Percentiles rank a stretch among this genome's conserved stretches.
Evolutionary conservation across 2,888 invertebrate genomes (phyloP).

Genomic region (Ceratothoa steindachneri): DNA sequence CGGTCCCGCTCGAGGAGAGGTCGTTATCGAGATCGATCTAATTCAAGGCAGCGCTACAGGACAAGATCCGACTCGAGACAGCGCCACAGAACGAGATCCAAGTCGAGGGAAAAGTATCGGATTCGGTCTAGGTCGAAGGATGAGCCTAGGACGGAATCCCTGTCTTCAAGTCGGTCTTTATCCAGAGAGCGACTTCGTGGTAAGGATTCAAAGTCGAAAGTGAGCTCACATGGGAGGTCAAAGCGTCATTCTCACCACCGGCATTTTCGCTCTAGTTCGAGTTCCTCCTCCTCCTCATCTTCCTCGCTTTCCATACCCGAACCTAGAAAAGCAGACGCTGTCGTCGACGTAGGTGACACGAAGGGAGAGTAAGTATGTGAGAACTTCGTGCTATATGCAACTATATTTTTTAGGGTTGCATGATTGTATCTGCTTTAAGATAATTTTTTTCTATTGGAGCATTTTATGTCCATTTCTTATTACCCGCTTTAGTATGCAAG

Average conservation of each 20-base stretch:
- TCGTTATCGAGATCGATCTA: neutral
- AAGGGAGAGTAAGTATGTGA: no score
- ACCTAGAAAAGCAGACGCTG: no score
- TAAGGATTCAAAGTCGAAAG: neutral
- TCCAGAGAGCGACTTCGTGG: neutral
- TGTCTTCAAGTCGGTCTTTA: neutral
- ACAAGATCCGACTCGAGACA: neutral
- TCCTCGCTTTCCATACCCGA: neutral
- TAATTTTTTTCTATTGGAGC: no score
- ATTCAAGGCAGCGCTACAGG: neutral
- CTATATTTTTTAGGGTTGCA: no score
- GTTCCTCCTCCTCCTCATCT: neutral
- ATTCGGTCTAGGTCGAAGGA: neutral
- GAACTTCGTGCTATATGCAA: no score
- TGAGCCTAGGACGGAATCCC: neutral
- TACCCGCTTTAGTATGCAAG: no score
- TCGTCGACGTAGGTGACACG: no score
- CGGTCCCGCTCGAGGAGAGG: neutral
- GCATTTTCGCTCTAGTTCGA: neutral
- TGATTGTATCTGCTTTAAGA: no score
- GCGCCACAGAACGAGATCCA: neutral
- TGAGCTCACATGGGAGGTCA: neutral
- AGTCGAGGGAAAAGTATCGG: neutral
- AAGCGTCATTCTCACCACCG: neutral
- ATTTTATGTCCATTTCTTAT: no score